A percentile compares a stretch with the other conserved stretches of the same genome.
Evolutionary conservation across 2,797 vertebrate genomes (phyloP).

Genomic region (Hyperoplus lanceolatus): DNA sequence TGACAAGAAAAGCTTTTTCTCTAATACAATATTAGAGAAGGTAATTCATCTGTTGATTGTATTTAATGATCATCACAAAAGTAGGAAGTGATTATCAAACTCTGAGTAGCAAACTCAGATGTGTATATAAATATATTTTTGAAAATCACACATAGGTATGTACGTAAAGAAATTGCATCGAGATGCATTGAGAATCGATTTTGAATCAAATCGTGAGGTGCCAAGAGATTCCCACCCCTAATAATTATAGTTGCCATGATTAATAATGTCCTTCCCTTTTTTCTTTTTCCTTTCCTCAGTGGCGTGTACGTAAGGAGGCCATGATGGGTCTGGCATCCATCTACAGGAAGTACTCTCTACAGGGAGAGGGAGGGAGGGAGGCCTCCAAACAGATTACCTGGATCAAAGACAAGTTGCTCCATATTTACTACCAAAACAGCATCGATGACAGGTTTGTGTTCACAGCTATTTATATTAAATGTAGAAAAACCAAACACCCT

Average conservation of each 20-base stretch:
- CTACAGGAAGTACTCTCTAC: conserved; percentile 97
- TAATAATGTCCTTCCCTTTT: neutral
- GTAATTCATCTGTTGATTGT: too few species aligned
- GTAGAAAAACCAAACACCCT: neutral
- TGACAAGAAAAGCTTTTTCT: too few species aligned
- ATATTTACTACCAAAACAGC: conserved; percentile 99
- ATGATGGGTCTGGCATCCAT: conserved; percentile 99
- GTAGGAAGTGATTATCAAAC: too few species aligned
- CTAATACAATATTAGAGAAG: too few species aligned
- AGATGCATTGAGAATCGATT: too few species aligned
- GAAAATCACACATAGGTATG: too few species aligned
- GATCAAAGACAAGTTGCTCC: conserved; percentile 98
- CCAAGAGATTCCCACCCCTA: too few species aligned
- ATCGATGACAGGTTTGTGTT: conserved; percentile 94
- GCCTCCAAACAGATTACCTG: conserved; percentile 96
- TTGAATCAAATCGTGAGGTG: too few species aligned
- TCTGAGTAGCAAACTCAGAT: too few species aligned
- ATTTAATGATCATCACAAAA: too few species aligned
- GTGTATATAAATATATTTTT: too few species aligned
- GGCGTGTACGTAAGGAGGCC: conserved; percentile 98
- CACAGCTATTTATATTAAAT: neutral
- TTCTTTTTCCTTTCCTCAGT: conserved; percentile 76
- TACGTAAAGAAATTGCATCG: too few species aligned
- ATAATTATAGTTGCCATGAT: neutral
- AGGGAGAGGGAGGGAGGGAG: conserved; percentile 95